phyloP scores from a whole-genome alignment of 2,797 vertebrate species.

The Sebastes itinus region DNA sequence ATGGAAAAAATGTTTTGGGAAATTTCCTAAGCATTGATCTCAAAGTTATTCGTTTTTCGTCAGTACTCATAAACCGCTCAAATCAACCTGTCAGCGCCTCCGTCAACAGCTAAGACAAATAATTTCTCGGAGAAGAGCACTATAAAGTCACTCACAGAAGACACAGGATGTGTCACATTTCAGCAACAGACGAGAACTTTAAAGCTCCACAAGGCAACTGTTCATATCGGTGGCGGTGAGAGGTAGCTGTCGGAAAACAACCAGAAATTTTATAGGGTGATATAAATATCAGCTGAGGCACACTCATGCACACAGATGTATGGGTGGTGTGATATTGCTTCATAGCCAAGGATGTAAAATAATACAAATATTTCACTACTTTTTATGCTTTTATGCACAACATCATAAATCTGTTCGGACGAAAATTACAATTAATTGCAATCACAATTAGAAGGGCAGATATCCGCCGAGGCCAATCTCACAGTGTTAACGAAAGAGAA shows the following conservation, averaged over 20 bases:
- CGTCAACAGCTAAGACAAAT: not conserved
- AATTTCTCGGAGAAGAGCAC: not conserved
- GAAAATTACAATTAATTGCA: not conserved
- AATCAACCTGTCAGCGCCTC: conserved; percentile 7
- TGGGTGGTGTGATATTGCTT: not conserved
- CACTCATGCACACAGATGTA: not conserved
- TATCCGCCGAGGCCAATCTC: not conserved
- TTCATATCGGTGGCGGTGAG: not conserved
- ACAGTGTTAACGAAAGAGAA: not conserved
- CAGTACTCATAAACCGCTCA: not conserved
- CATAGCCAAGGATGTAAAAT: not conserved
- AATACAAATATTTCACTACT: not conserved
- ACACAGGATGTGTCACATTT: not conserved
- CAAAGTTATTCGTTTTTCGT: not conserved
- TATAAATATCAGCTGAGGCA: not conserved
- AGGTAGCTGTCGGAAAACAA: not conserved
- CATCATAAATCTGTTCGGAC: not conserved
- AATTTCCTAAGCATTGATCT: not conserved
- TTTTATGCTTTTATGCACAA: too few relatives aligned
- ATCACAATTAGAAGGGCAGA: not conserved
- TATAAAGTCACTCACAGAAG: conserved; percentile 5
- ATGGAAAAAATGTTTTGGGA: not conserved
- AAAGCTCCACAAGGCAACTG: not conserved
- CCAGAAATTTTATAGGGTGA: not conserved
- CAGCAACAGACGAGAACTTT: conserved; percentile 4